These are phyloP conservation scores for Alces alces DNA, from an alignment of 2,113 vertebrate genomes.

Conservation along the genomic window DNA sequence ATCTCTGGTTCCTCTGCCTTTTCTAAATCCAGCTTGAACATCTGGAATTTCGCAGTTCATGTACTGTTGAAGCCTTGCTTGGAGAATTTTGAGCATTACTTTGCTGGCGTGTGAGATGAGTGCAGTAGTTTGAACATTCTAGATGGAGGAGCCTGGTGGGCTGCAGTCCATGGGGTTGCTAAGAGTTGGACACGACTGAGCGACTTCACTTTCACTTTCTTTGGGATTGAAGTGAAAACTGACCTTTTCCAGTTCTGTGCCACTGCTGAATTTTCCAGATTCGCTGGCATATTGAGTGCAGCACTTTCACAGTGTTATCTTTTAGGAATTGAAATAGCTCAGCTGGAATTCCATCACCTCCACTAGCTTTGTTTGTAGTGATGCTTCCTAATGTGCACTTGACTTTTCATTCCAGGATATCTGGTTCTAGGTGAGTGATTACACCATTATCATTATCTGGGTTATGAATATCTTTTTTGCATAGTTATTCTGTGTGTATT, in stretches of 20 bases:
- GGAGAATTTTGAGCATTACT: neutral
- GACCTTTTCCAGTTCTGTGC: neutral
- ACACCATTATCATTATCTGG: neutral
- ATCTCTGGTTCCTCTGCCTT: neutral
- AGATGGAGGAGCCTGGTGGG: no score
- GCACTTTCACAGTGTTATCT: neutral
- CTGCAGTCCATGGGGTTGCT: no score
- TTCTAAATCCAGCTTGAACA: neutral
- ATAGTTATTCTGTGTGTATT: neutral
- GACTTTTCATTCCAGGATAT: neutral
- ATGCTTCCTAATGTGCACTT: neutral
- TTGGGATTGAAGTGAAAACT: neutral
- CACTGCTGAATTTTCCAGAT: neutral
- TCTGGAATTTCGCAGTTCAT: neutral
- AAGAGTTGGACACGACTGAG: no score
- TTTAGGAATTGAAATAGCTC: neutral
- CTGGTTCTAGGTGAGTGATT: neutral
- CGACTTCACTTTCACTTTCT: neutral
- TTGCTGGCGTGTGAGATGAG: neutral
- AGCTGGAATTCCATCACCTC: neutral
- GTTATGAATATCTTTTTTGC: neutral
- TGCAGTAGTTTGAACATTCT: neutral
- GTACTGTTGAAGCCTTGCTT: neutral
- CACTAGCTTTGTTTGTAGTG: neutral
- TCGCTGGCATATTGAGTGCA: neutral